Percentiles rank a stretch among this genome's conserved stretches.
Conservation (phyloP, 2,888 invertebrate genomes). For the Spatulosminthurus flaviceps region DNA sequence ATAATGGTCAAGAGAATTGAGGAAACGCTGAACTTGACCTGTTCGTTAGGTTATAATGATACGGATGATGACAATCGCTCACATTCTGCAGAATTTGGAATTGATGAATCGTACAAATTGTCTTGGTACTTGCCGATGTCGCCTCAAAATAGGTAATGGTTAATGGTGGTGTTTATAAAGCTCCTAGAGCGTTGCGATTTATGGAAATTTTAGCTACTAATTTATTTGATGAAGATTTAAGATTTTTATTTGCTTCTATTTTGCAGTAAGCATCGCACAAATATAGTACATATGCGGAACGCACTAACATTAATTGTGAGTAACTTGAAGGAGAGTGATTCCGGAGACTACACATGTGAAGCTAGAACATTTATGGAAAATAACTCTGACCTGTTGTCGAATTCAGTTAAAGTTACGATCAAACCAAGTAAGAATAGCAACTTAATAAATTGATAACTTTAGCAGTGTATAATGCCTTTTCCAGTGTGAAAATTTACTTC, state of each 20-base stretch:
- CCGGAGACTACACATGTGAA: constrained; percentile 55
- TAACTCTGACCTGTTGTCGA: constrained; percentile 39
- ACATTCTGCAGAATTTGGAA: constrained; percentile 3
- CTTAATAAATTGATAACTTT: not conserved
- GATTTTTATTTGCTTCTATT: not conserved
- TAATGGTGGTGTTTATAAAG: not conserved
- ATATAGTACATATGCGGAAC: constrained; percentile 48
- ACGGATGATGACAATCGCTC: constrained; percentile 37
- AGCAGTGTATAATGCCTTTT: not conserved
- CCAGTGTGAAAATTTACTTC: too few relatives aligned
- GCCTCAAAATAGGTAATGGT: constrained; percentile 53
- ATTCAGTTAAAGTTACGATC: constrained; percentile 50
- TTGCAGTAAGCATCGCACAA: constrained; percentile 55
- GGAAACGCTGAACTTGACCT: constrained; percentile 57
- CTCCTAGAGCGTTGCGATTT: too few relatives aligned
- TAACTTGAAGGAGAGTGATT: constrained; percentile 54
- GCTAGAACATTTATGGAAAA: constrained; percentile 41
- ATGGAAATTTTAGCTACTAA: not conserved
- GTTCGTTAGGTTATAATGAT: constrained; percentile 48
- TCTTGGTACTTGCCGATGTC: constrained; percentile 56
- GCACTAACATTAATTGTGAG: constrained; percentile 50
- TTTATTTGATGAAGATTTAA: not conserved
- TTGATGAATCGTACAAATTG: constrained; percentile 52
- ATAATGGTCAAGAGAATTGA: constrained; percentile 52
- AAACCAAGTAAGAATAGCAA: constrained; percentile 52